A percentile compares a stretch with the other conserved stretches of the same genome.
phyloP scores from a whole-genome alignment of 2,113 vertebrate genomes.

The Toxotes jaculatrix region DNA sequence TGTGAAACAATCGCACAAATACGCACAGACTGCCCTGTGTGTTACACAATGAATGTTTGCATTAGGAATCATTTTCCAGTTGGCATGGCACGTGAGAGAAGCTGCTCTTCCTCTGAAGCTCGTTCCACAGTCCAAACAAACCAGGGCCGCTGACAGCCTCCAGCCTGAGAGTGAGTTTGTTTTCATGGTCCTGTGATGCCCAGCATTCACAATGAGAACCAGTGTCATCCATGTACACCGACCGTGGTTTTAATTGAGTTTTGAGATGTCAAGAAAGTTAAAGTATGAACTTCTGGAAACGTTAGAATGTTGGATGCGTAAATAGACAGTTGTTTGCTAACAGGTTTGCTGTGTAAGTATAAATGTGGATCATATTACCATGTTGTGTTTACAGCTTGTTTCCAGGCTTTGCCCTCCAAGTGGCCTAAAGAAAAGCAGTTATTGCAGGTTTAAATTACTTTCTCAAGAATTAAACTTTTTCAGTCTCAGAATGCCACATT shows the following conservation, averaged over 20 bases:
- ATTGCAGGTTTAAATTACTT: no score
- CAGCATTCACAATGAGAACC: constrained; percentile 6
- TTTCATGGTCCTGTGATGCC: constrained; percentile 41
- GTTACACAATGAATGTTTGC: constrained; percentile 73
- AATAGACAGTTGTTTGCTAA: no score
- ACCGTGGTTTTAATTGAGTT: neutral
- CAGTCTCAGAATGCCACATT: neutral
- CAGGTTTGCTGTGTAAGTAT: neutral
- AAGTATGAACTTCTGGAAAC: no score
- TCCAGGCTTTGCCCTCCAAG: neutral
- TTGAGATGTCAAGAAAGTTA: neutral
- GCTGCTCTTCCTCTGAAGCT: constrained; percentile 58
- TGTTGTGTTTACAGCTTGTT: neutral
- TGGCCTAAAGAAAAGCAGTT: no score
- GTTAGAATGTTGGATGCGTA: neutral
- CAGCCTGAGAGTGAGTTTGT: constrained; percentile 58
- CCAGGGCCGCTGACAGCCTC: constrained; percentile 18
- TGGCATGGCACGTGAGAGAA: constrained; percentile 63
- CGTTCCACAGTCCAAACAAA: constrained; percentile 67
- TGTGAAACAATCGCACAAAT: constrained; percentile 31
- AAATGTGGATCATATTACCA: neutral
- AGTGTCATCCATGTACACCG: neutral
- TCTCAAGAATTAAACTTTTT: neutral
- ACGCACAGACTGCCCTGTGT: constrained; percentile 7
- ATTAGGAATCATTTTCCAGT: constrained; percentile 76